Evolutionary conservation across 2,888 invertebrate species (phyloP).

Genomic region (Therioaphis trifolii): DNA sequence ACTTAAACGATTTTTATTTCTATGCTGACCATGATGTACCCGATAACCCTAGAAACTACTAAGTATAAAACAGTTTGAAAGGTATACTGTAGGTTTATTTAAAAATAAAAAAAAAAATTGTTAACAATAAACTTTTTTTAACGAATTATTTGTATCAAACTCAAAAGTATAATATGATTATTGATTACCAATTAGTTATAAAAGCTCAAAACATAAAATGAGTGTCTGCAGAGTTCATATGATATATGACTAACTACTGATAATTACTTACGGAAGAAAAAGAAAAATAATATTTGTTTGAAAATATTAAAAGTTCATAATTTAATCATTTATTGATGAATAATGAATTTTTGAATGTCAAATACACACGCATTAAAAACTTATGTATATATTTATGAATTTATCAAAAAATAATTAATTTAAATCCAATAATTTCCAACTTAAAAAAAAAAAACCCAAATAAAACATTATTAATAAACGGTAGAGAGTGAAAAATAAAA

Average conservation of each 20-base stretch:
- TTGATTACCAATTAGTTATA: background rate
- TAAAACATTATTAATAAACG: background rate
- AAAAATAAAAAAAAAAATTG: background rate
- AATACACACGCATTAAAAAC: conserved; percentile 9
- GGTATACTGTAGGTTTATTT: background rate
- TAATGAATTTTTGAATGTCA: conserved; percentile 29
- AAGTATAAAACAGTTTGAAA: no score
- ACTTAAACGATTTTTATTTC: no score
- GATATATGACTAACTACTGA: background rate
- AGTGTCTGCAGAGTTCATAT: background rate
- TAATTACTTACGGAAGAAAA: background rate
- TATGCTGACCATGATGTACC: no score
- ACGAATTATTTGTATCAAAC: no score
- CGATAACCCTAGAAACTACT: no score
- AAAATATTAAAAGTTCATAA: background rate
- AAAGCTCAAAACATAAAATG: background rate
- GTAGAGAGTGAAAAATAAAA: background rate
- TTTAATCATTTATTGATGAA: background rate
- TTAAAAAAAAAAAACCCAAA: background rate
- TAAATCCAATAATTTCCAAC: background rate
- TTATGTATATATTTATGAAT: conserved; percentile 4
- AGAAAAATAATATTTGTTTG: background rate
- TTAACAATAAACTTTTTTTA: background rate
- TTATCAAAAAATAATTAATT: conserved; percentile 28
- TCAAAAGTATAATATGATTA: background rate